Conservation (phyloP, 2,888 invertebrate species). For the Caenorhabditis virilis region DNA sequence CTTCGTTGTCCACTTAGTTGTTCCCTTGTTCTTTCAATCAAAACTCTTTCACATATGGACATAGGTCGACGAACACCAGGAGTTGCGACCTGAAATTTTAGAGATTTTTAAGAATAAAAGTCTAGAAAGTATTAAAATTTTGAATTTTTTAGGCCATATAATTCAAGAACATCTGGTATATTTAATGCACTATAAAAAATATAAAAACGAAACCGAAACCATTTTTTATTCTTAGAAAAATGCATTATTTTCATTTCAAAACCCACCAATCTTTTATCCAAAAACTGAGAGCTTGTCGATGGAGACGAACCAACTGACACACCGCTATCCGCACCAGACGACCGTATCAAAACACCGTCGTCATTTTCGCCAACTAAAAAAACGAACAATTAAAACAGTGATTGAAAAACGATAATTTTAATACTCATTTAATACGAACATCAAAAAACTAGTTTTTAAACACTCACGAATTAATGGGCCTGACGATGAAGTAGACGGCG, state of each 20-base stretch:
- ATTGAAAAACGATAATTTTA: conserved; percentile 4
- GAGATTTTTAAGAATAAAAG: background rate
- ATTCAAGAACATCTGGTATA: no score
- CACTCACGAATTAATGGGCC: conserved; percentile 3
- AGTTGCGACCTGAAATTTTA: conserved; percentile 52
- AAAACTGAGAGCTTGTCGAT: conserved; percentile 21
- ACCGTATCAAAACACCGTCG: conserved; percentile 38
- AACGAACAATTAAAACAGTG: background rate
- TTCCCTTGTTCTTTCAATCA: conserved; percentile 38
- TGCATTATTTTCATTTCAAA: no score
- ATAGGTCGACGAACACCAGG: conserved; percentile 61
- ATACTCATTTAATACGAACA: no score
- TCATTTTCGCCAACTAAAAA: conserved; percentile 32
- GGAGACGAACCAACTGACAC: conserved; percentile 29
- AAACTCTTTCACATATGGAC: conserved; percentile 52
- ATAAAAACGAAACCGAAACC: no score
- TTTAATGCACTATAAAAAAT: no score
- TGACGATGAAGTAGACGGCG: background rate
- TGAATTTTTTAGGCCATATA: no score
- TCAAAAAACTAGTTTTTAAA: background rate
- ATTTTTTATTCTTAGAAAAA: no score
- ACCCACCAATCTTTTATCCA: conserved; percentile 52
- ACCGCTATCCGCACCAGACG: conserved; percentile 44
- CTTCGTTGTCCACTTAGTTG: conserved; percentile 25
- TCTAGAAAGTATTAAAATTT: no score